Evolutionary conservation across 2,113 vertebrate species (phyloP), one percentile per base, ranked within the genome.

Genomic region (Lethenteron reissneri): DNA sequence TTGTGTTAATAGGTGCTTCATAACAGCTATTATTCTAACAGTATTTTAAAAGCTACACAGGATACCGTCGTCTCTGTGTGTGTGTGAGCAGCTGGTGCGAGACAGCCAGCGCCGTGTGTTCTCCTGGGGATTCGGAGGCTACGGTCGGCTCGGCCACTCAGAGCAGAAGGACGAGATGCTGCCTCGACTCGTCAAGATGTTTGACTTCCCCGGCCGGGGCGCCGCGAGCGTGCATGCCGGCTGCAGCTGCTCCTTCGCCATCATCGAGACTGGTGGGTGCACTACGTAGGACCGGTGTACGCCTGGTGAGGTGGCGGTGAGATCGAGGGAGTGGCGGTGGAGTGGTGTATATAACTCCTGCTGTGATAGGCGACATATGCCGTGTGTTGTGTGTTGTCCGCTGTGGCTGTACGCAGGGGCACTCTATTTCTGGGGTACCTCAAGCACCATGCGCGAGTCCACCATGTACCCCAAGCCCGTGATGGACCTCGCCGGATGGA

Each of bases 101-200:
- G 92, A 94, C 78, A 95, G 89, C 0, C 90, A 97, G 83, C 94
- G 92, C 76, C 83, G 89, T 0, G 90, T 97, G 7, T 97, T 97
- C 80, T 89, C 87, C 74, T 96, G 92, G 92, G 92, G 90, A 0
- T 97, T 96, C 0, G 92, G 92, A 0, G 92, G 92, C 3, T 97
- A 95, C 0, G 90, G 92, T 1, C 87, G 92, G 4, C 80, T 95
- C 72, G 92, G 92, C 58, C 92, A 97, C 9, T 83, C 90, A 0
- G 92, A 97, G 77, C 92, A 90, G 80, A 92, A 90, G 77, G 92
- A 97, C 0, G 92, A 97, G 81, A 90, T 97, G 90, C 90, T 97
- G 8, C 91, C 92, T 0, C 84, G 92, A 1, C 78, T 97, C 73
- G 89, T 95, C 17, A 97, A 95, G 78, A 84, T 97, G 56, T 97